These are phyloP conservation scores for Cephus nigrinus DNA, from an alignment of 2,888 invertebrate genomes.

Conservation along the genomic window DNA sequence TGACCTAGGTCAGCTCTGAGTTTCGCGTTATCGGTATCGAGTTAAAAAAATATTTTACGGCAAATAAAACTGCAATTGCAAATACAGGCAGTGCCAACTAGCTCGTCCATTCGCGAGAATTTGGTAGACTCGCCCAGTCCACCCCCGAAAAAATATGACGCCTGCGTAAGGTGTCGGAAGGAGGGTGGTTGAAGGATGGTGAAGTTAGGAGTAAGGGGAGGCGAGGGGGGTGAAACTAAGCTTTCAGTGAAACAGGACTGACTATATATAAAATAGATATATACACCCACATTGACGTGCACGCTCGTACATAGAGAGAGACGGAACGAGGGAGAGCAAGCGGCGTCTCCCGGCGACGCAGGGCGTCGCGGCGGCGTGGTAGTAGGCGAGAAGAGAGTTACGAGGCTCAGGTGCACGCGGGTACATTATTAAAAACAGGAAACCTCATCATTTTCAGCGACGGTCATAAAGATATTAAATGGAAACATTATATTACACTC, in stretches of 20 bases:
- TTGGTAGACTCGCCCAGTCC: background rate
- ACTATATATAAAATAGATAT: background rate
- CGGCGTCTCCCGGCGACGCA: constrained; percentile 11
- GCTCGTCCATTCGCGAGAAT: background rate
- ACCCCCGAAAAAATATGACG: background rate
- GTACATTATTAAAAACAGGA: constrained; percentile 64
- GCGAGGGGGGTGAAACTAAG: background rate
- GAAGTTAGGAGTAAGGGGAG: background rate
- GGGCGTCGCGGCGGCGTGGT: constrained; percentile 8
- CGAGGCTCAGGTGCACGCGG: constrained; percentile 61
- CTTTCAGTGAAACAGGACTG: background rate
- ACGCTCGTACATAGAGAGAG: background rate
- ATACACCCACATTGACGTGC: background rate
- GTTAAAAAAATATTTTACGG: no score
- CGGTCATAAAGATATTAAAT: constrained; percentile 63
- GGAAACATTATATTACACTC: constrained; percentile 60
- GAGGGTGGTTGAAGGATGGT: background rate
- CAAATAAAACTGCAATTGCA: background rate
- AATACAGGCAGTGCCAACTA: background rate
- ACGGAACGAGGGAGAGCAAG: background rate
- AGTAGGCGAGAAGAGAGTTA: constrained; percentile 49
- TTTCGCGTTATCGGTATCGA: no score
- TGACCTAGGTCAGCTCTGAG: no score
- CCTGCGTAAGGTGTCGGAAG: background rate
- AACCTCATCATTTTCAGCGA: constrained; percentile 62